Conservation (phyloP, 2,797 vertebrate species). For the Coccyzus lansbergi region DNA sequence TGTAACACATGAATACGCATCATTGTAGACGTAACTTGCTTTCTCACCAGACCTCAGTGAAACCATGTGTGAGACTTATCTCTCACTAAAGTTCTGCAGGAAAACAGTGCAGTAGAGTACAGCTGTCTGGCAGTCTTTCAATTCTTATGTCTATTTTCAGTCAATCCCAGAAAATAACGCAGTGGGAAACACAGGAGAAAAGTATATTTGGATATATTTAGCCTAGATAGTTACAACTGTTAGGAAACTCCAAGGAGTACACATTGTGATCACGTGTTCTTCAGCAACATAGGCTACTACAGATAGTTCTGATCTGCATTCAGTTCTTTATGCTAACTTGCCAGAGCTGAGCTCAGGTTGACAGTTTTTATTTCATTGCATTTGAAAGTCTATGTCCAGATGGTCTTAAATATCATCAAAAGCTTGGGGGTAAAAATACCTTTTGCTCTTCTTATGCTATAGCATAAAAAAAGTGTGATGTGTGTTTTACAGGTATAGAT, state of each 20-base stretch:
- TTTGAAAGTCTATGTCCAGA: neutral
- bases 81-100: neutral
- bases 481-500: neutral
- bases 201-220: neutral
- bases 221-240: neutral
- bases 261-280: neutral
- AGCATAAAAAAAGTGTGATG: neutral
- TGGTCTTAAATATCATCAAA: neutral
- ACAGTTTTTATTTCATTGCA: neutral
- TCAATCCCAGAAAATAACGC: neutral
- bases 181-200: neutral
- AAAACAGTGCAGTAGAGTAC: neutral
- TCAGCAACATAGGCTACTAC: neutral
- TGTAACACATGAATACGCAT: neutral
- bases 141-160: neutral
- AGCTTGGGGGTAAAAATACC: neutral
- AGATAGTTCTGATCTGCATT: neutral
- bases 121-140: neutral
- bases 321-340: neutral
- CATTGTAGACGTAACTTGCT: neutral
- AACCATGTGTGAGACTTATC: neutral
- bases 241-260: neutral
- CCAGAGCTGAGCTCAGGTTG: neutral
- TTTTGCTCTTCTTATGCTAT: neutral
- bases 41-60: neutral